Percentiles rank a stretch among this genome's conserved stretches.
Conservation (phyloP, 2,888 invertebrate species). For the Athalia rosae region DNA sequence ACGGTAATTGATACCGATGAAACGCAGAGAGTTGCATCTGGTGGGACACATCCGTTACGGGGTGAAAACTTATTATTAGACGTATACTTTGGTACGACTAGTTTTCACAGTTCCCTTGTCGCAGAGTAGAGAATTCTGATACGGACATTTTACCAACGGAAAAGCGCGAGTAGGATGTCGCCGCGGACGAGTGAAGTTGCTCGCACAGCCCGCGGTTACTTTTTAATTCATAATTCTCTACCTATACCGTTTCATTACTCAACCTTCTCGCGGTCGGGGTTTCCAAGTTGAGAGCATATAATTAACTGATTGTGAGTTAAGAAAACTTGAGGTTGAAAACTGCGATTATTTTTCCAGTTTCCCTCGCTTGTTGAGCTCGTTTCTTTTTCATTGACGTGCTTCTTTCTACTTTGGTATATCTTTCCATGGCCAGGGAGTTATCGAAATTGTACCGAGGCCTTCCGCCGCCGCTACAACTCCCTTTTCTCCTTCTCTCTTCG, state of each 20-base stretch:
- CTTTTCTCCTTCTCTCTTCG: no score
- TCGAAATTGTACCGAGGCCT: not conserved
- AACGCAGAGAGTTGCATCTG: no score
- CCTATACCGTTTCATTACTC: constrained; percentile 12
- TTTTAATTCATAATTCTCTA: constrained; percentile 41
- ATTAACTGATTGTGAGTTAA: not conserved
- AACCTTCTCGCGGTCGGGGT: constrained; percentile 18
- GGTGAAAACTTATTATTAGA: no score
- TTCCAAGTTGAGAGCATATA: constrained; percentile 2
- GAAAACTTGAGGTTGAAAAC: constrained; percentile 20
- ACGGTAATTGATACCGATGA: no score
- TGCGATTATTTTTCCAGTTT: constrained; percentile 9
- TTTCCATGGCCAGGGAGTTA: constrained; percentile 12
- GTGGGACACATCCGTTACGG: no score
- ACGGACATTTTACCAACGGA: no score
- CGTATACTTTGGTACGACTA: no score
- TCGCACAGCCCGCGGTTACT: constrained; percentile 21
- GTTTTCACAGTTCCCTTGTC: no score
- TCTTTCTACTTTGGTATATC: not conserved
- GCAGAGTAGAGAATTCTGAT: no score
- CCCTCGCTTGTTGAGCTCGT: not conserved
- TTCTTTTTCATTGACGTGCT: not conserved
- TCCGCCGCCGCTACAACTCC: no score
- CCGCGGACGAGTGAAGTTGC: not conserved
- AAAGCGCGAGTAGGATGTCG: no score